Conservation (phyloP, 2,113 vertebrate genomes). For the Oryzias woworae region DNA sequence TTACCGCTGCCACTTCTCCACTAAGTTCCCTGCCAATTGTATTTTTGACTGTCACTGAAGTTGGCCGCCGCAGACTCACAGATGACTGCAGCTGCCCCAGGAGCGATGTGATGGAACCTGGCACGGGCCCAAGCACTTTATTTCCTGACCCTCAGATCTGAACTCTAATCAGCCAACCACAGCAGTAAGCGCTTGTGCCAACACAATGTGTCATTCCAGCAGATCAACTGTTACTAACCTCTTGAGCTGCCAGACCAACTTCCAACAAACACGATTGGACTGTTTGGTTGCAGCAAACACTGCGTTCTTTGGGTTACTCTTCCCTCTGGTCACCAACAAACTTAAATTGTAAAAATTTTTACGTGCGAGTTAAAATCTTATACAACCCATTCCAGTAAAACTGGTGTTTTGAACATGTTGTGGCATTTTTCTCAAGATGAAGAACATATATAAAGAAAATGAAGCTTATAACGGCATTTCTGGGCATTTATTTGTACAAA, state of each 20-base stretch:
- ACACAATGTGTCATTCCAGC: slow-evolving; percentile 7
- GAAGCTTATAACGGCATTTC: too few species aligned
- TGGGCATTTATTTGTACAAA: too few species aligned
- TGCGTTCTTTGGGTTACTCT: not conserved
- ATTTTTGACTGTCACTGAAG: not conserved
- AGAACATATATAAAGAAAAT: too few species aligned
- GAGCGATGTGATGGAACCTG: slow-evolving; percentile 17
- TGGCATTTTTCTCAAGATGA: too few species aligned
- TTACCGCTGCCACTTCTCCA: slow-evolving; percentile 4
- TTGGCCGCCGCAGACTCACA: slow-evolving; percentile 1
- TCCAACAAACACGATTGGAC: not conserved
- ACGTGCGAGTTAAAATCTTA: too few species aligned
- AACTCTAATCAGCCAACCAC: slow-evolving; percentile 17
- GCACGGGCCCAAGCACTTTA: slow-evolving; percentile 8
- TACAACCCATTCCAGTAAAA: too few species aligned
- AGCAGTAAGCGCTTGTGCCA: slow-evolving; percentile 32
- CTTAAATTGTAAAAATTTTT: not conserved
- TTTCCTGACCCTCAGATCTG: slow-evolving; percentile 8
- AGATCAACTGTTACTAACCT: slow-evolving; percentile 17
- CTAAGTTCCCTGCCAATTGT: not conserved
- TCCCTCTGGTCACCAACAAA: not conserved
- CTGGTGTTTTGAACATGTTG: too few species aligned
- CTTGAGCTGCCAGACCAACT: slow-evolving; percentile 1
- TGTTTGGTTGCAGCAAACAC: not conserved
- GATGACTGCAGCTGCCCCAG: slow-evolving; percentile 10